These are phyloP conservation scores for Vireo altiloquus DNA, from an alignment of 2,113 vertebrate species.

Conservation along the genomic window DNA sequence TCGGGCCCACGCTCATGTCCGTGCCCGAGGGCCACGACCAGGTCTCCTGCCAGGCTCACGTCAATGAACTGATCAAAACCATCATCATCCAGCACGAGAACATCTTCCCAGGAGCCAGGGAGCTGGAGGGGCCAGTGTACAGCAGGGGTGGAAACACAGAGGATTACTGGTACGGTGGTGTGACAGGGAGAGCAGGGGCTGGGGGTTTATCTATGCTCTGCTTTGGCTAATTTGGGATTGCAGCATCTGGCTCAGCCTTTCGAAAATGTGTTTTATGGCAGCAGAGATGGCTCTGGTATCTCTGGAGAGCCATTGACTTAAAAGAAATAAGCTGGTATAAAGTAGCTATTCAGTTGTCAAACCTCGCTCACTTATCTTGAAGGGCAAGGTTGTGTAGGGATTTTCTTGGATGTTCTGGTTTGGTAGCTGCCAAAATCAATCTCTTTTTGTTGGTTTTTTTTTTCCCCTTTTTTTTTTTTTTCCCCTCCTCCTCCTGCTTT, in stretches of 20 bases:
- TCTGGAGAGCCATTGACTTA: neutral
- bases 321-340: neutral
- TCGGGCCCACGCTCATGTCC: slow-evolving; percentile 96
- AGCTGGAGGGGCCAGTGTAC: slow-evolving; percentile 90
- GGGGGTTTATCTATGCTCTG: neutral
- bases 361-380: neutral
- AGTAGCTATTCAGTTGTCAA: neutral
- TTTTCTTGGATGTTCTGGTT: neutral
- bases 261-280: neutral
- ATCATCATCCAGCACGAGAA: slow-evolving; percentile 96
- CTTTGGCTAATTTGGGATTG: neutral
- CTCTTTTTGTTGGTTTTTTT: neutral
- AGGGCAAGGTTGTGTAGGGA: neutral
- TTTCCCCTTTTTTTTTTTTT: too few relatives aligned
- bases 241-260: neutral
- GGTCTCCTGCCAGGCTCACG: slow-evolving; percentile 96
- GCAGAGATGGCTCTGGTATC: neutral
- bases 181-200: neutral
- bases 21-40: slow-evolving; percentile 95
- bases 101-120: slow-evolving; percentile 87
- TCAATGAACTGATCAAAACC: slow-evolving; percentile 98
- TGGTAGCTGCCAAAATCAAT: neutral
- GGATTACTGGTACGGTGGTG: slow-evolving; percentile 87
- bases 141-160: slow-evolving; percentile 81
- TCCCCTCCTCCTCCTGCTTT: neutral